Evolutionary conservation across 1,140 invertebrate genomes (phyloP).

Genomic region (Ceratina australensis): DNA sequence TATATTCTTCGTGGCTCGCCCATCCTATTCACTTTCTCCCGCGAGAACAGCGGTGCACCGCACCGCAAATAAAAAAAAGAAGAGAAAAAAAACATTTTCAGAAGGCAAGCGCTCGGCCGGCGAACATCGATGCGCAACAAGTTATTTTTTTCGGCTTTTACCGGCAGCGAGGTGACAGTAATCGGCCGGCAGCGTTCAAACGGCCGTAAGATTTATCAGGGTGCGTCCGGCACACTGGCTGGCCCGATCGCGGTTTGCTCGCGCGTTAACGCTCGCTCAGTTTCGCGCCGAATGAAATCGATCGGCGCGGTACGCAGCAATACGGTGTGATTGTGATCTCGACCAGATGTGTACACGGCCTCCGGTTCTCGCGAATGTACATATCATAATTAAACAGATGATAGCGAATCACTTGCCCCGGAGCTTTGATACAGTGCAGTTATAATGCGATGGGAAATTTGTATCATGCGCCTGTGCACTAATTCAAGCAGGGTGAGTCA

Average conservation of each 20-base stretch:
- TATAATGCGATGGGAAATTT: neutral
- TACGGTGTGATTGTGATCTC: constrained; percentile 51
- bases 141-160: constrained; percentile 50
- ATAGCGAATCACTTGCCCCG: constrained; percentile 31
- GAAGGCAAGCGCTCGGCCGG: neutral
- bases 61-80: neutral
- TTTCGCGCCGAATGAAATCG: constrained; percentile 50
- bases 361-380: constrained; percentile 41
- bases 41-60: neutral
- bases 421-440: neutral
- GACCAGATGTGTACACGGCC: constrained; percentile 17
- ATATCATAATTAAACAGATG: constrained; percentile 63
- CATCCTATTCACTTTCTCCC: neutral
- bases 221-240: neutral
- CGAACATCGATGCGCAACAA: constrained; percentile 38
- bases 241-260: constrained; percentile 3
- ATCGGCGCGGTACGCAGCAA: constrained; percentile 20
- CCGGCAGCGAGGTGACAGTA: constrained; percentile 24
- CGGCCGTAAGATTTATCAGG: constrained; percentile 53
- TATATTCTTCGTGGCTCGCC: neutral
- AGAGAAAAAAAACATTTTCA: constrained; percentile 42
- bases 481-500: no score
- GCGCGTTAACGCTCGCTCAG: constrained; percentile 30
- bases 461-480: no score
- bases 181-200: constrained; percentile 32